phyloP scores from a whole-genome alignment of 37 sponge, comb jelly and placozoan species.

The Diacarnus erythraeanus region DNA sequence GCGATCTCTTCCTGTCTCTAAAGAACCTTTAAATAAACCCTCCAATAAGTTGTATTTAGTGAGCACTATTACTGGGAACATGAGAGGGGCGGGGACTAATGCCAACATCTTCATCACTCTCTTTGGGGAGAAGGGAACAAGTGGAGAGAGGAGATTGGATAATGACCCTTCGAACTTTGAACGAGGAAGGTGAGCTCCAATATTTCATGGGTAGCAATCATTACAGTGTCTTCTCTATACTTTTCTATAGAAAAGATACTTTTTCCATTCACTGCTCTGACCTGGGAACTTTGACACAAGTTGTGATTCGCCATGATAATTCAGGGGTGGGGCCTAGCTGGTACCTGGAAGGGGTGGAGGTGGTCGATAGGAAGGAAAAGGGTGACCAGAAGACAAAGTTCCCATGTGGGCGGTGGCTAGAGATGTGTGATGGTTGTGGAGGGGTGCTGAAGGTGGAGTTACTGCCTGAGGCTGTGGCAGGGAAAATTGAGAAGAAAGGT shows the following conservation, averaged over 20 bases:
- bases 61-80: conserved; percentile 55
- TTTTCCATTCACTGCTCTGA: conserved; percentile 18
- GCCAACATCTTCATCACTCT: conserved; percentile 76
- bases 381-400: conserved; percentile 53
- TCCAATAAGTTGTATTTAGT: conserved; percentile 29
- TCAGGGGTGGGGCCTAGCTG: conserved; percentile 70
- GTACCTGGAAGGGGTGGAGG: conserved; percentile 72
- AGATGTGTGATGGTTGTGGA: conserved; percentile 68
- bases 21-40: neutral
- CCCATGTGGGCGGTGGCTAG: conserved; percentile 79
- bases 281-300: conserved; percentile 25
- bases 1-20: conserved; percentile 21
- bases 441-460: conserved; percentile 48
- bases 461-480: neutral
- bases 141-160: conserved; percentile 58
- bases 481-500: neutral
- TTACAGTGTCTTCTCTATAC: neutral
- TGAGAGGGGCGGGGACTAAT: conserved; percentile 81
- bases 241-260: conserved; percentile 11
- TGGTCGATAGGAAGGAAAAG: conserved; percentile 31
- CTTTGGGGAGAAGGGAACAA: conserved; percentile 46
- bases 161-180: conserved; percentile 68
- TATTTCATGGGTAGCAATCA: neutral
- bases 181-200: conserved; percentile 14
- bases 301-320: conserved; percentile 76